Percentiles rank a stretch among this genome's conserved stretches.
phyloP scores from a whole-genome alignment of 1,140 invertebrate species.

The Trachymyrmex septentrionalis region DNA sequence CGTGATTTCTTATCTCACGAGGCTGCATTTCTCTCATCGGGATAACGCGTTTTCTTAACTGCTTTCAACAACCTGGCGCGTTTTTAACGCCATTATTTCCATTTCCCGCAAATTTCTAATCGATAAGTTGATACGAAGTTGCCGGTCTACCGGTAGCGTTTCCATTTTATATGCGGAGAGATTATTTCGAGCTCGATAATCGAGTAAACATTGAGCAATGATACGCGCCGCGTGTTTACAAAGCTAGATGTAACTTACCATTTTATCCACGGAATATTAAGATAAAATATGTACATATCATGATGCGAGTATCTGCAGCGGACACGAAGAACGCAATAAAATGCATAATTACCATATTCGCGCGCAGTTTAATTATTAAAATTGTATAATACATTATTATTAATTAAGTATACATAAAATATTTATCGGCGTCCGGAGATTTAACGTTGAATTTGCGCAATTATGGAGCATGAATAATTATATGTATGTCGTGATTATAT shows the following conservation, averaged over 20 bases:
- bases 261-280: neutral
- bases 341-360: conserved; percentile 17
- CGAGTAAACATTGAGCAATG: neutral
- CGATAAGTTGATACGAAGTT: neutral
- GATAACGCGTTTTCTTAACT: neutral
- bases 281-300: neutral
- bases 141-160: neutral
- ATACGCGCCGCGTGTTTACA: neutral
- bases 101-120: conserved; percentile 26
- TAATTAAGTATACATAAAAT: conserved; percentile 13
- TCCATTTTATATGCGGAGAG: neutral
- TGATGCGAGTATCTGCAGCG: neutral
- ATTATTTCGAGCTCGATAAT: neutral
- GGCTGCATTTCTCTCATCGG: neutral
- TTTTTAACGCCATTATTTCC: neutral
- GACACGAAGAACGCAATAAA: neutral
- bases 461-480: conserved; percentile 17
- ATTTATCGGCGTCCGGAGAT: neutral
- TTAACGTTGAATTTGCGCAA: conserved; percentile 22
- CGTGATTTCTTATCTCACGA: conserved; percentile 24
- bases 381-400: conserved; percentile 16
- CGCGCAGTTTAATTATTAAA: conserved; percentile 21
- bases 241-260: neutral
- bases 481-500: neutral
- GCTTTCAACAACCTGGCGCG: neutral